These are phyloP conservation scores for Prorops nasuta DNA, from an alignment of 1,140 invertebrate species.

Conservation along the genomic window DNA sequence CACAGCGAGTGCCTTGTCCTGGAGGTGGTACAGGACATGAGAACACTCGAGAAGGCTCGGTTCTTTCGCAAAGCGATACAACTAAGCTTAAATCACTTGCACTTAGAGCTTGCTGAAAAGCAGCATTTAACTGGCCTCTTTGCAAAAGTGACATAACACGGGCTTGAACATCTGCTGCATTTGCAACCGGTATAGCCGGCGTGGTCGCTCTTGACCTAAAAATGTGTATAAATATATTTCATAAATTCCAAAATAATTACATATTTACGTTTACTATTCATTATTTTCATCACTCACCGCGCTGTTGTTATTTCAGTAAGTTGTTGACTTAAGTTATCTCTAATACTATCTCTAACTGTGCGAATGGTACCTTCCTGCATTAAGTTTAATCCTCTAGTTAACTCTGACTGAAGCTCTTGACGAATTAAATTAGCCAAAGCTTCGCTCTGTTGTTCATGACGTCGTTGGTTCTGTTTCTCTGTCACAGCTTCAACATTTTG, in stretches of 20 bases:
- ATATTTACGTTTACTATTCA: background rate
- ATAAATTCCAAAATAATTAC: too few species aligned
- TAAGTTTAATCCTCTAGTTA: slow-evolving; percentile 34
- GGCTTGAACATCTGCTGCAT: slow-evolving; percentile 56
- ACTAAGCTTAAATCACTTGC: slow-evolving; percentile 83
- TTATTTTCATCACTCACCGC: slow-evolving; percentile 32
- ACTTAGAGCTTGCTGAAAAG: slow-evolving; percentile 85
- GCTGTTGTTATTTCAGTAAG: slow-evolving; percentile 46
- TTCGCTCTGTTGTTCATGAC: slow-evolving; percentile 44
- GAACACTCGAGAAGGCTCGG: slow-evolving; percentile 77
- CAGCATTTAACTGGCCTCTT: slow-evolving; percentile 76
- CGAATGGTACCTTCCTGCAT: slow-evolving; percentile 44
- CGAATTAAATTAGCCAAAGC: slow-evolving; percentile 36
- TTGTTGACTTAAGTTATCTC: slow-evolving; percentile 50
- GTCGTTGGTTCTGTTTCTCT: slow-evolving; percentile 43
- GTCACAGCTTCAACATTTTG: slow-evolving; percentile 40
- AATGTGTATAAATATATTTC: background rate
- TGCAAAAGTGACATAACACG: slow-evolving; percentile 72
- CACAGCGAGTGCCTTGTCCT: slow-evolving; percentile 36
- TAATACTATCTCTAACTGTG: slow-evolving; percentile 44
- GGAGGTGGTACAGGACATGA: slow-evolving; percentile 61
- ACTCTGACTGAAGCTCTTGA: slow-evolving; percentile 46
- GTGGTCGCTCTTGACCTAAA: slow-evolving; percentile 61
- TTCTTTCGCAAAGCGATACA: slow-evolving; percentile 78
- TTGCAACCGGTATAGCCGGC: slow-evolving; percentile 42